phyloP scores from a whole-genome alignment of 2,797 vertebrate genomes.

The Acestrorhynchus altus region DNA sequence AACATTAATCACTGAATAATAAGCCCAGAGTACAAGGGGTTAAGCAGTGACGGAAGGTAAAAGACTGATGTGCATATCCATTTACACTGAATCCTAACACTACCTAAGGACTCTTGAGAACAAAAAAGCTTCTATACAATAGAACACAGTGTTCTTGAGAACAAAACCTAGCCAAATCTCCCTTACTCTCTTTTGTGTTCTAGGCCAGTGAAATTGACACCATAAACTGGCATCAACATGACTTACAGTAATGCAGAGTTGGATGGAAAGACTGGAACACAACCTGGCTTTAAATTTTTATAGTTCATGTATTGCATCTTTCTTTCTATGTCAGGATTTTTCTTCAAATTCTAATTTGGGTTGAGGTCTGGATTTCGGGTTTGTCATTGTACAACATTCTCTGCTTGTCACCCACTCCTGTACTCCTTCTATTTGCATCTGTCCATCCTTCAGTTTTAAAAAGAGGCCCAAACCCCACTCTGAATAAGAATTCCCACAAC shows the following conservation, averaged over 20 bases:
- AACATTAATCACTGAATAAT: neutral
- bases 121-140: constrained; percentile 30
- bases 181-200: constrained; percentile 26
- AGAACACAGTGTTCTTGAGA: constrained; percentile 33
- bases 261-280: neutral
- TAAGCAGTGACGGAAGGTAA: neutral
- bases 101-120: constrained; percentile 4
- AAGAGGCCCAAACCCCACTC: too few species aligned
- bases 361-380: too few species aligned
- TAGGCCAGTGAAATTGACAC: constrained; percentile 35
- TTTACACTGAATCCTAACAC: constrained; percentile 8
- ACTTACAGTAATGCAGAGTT: neutral
- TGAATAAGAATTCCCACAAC: too few species aligned
- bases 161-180: constrained; percentile 1
- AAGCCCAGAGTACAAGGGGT: neutral
- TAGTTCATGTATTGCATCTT: neutral
- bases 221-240: neutral
- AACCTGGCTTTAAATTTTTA: neutral
- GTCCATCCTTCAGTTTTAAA: too few species aligned
- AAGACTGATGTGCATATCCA: neutral
- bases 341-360: neutral
- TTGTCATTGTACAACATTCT: too few species aligned
- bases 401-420: too few species aligned
- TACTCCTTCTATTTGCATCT: too few species aligned
- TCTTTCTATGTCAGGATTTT: neutral